These are phyloP conservation scores for Myoxocephalus aenaeus DNA, from an alignment of 2,797 vertebrate genomes.

Conservation along the genomic window DNA sequence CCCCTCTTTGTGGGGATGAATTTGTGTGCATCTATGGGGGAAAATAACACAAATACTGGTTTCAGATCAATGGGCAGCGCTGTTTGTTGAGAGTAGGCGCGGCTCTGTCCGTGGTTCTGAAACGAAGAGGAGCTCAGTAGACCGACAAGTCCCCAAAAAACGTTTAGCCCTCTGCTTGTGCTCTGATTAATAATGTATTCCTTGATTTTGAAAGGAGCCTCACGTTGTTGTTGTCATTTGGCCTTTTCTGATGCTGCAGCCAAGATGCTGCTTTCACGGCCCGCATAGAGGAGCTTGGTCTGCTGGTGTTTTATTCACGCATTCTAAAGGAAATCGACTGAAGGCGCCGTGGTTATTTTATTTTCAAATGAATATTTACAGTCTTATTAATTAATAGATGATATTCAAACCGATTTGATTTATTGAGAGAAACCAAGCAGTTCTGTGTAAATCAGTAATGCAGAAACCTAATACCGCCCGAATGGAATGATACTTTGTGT, in stretches of 20 bases:
- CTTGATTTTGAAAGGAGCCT: too few relatives aligned
- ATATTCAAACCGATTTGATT: background rate
- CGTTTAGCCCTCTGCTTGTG: too few relatives aligned
- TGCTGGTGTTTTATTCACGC: background rate
- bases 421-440: background rate
- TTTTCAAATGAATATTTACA: background rate
- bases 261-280: too few relatives aligned
- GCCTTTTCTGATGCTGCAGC: too few relatives aligned
- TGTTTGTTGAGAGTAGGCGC: background rate
- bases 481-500: background rate
- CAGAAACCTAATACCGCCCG: background rate
- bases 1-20: background rate
- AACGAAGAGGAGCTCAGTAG: background rate
- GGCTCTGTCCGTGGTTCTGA: background rate
- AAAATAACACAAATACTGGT: background rate
- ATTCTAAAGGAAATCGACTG: background rate
- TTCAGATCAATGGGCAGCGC: background rate
- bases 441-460: background rate
- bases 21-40: background rate
- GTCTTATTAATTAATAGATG: background rate
- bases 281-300: background rate
- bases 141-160: too few relatives aligned
- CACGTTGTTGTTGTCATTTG: too few relatives aligned
- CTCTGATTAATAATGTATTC: too few relatives aligned
- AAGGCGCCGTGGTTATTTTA: background rate